Conservation (phyloP, 2,113 vertebrate genomes). For the Glaucidium brasilianum region DNA sequence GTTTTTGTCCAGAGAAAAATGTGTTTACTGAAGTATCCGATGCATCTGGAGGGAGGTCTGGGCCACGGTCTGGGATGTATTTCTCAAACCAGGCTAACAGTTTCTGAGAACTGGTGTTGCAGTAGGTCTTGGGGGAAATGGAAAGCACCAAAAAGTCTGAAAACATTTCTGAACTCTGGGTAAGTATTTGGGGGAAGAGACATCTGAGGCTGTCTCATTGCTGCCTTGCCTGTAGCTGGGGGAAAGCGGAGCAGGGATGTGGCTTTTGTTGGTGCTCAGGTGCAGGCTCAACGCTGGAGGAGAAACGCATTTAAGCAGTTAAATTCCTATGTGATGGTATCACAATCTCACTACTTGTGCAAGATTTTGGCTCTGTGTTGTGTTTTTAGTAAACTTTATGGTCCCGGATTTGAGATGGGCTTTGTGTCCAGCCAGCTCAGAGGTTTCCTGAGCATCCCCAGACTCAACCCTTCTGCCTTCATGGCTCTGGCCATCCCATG, state of each 20-base stretch:
- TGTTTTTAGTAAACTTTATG: not conserved
- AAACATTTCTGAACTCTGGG: not conserved
- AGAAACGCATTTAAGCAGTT: not conserved
- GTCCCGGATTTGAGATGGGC: not conserved
- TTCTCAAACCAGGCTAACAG: not conserved
- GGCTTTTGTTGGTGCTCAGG: not conserved
- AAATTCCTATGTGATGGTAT: not conserved
- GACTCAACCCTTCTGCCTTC: not conserved
- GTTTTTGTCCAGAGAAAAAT: not conserved
- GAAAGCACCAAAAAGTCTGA: not conserved
- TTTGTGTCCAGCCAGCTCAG: not conserved
- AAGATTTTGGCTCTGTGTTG: not conserved
- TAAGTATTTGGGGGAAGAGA: not conserved
- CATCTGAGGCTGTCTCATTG: accelerated
- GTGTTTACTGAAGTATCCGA: not conserved
- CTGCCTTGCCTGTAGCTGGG: not conserved
- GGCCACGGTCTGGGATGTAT: not conserved
- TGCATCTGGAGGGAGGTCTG: not conserved
- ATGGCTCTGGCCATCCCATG: not conserved
- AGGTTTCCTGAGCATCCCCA: not conserved
- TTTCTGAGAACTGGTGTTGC: not conserved
- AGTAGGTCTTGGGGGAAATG: not conserved
- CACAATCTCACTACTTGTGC: not conserved
- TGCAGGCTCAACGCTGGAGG: not conserved
- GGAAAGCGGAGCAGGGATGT: not conserved